These are phyloP conservation scores for Isichthys henryi DNA, from an alignment of 2,113 vertebrate genomes.

Conservation along the genomic window DNA sequence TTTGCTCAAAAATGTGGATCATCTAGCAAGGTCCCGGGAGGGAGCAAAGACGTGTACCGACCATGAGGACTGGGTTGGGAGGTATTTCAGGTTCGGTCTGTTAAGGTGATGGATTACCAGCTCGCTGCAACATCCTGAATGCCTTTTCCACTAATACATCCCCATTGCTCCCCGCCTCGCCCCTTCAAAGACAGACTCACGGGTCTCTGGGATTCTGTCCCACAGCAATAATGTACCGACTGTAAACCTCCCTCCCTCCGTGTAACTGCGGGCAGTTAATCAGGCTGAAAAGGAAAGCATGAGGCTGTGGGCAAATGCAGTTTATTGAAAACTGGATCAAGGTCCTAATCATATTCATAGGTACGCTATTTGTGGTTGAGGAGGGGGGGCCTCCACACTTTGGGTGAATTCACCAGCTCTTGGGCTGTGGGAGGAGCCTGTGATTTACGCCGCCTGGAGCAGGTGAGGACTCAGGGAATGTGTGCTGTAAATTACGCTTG, in stretches of 20 bases:
- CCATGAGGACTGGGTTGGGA: background rate
- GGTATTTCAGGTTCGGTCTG: background rate
- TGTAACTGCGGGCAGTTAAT: background rate
- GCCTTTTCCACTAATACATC: background rate
- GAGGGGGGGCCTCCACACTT: background rate
- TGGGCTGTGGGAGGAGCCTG: constrained; percentile 13
- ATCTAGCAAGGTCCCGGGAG: background rate
- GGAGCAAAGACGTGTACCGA: background rate
- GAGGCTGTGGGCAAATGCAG: background rate
- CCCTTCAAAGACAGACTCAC: background rate
- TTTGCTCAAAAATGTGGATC: background rate
- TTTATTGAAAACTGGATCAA: background rate
- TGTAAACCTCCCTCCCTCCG: background rate
- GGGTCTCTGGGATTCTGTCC: background rate
- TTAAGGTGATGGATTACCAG: background rate
- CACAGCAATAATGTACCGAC: background rate
- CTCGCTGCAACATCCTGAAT: background rate
- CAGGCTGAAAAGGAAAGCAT: background rate
- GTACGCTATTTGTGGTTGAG: background rate
- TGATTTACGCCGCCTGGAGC: constrained; percentile 36
- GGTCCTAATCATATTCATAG: background rate
- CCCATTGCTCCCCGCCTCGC: background rate
- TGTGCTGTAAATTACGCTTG: constrained; percentile 11
- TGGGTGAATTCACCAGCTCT: constrained; percentile 46
- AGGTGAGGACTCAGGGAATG: constrained; percentile 34